These are phyloP conservation scores for Eledona agricola DNA, from an alignment of 2,888 invertebrate species.

Conservation along the genomic window DNA sequence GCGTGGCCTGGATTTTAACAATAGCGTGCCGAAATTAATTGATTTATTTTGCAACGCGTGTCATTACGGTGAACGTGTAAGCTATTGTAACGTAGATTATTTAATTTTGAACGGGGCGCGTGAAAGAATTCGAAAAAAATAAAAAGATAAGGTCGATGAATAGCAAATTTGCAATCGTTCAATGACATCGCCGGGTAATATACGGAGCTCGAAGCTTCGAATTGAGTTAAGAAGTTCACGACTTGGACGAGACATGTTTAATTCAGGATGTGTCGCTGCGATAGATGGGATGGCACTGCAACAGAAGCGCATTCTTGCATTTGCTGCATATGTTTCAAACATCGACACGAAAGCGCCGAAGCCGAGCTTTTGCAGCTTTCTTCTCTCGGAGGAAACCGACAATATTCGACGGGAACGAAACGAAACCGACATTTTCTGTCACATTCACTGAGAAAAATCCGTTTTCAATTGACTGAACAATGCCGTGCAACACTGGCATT, in stretches of 20 bases:
- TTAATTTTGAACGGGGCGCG: conserved; percentile 53
- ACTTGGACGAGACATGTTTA: conserved; percentile 55
- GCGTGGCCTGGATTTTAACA: conserved; percentile 14
- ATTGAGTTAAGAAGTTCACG: conserved; percentile 54
- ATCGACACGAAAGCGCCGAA: too few relatives aligned
- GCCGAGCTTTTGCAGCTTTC: too few relatives aligned
- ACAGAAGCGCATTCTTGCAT: conserved; percentile 50
- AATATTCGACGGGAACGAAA: too few relatives aligned
- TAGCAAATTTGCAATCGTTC: conserved; percentile 59
- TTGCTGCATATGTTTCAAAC: too few relatives aligned
- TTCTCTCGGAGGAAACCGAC: too few relatives aligned
- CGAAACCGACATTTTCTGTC: too few relatives aligned
- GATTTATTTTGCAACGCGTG: conserved; percentile 15
- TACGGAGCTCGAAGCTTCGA: conserved; percentile 55
- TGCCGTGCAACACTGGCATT: too few relatives aligned
- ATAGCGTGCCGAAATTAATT: conserved; percentile 15
- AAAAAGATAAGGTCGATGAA: conserved; percentile 53
- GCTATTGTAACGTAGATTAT: conserved; percentile 45
- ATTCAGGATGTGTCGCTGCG: conserved; percentile 49
- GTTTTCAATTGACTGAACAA: too few relatives aligned
- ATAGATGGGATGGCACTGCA: conserved; percentile 52
- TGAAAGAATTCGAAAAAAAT: conserved; percentile 54
- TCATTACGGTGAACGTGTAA: conserved; percentile 22
- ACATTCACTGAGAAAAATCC: too few relatives aligned
- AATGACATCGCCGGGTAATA: conserved; percentile 55